Base-by-base conservation (phyloP, 2,888 invertebrate genomes). In the Diaprepes abbreviatus region DNA sequence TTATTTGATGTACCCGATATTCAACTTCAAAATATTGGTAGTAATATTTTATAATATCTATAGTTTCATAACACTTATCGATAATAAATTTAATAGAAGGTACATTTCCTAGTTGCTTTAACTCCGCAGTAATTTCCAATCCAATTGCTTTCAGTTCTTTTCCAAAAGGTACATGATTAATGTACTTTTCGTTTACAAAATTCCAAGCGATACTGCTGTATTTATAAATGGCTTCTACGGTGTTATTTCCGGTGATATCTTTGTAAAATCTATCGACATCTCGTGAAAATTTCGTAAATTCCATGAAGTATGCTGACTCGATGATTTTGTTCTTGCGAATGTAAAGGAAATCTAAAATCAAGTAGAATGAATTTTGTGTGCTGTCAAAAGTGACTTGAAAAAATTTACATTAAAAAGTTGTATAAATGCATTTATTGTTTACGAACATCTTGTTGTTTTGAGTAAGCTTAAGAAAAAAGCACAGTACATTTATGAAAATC, bases 251-350 rank as follows among this genome's bases (percentile, higher is more conserved):
- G 55, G 90, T 88, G 5, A 95, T 87, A 77, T 95, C 94, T 64
- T 90, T 90, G 81, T 94, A 94, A 54, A 95, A 87, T 64, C 87
- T 88, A 79, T 95, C 94, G 73, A 94, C 85, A 79, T 95, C 93
- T 75, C 92, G 92, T 0, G 93, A 92, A 75, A 95, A 90, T 67
- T 92, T 91, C 1, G 92, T 89, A 9, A 94, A 91, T 76, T 92
- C 91, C 74, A 91, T 91, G 79, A 93, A 95, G 77, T 94, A 94
- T 0, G 93, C 92, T 0, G 93, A 93, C 57, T 91, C 91, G 0
- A 93, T 90, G 70, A 95, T 83, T 79, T 94, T 94, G 70, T 91
- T 92, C 52, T 91, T 91, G 2, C 93, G 88, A 66, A 92, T 90
- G 76, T 94, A 93, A 75, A 95, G 88, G 82, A 94, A 95, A 78